Evolutionary conservation across 1,140 invertebrate genomes (phyloP), one percentile per base, ranked within the genome.

Genomic region (Dendroctonus ponderosae): DNA sequence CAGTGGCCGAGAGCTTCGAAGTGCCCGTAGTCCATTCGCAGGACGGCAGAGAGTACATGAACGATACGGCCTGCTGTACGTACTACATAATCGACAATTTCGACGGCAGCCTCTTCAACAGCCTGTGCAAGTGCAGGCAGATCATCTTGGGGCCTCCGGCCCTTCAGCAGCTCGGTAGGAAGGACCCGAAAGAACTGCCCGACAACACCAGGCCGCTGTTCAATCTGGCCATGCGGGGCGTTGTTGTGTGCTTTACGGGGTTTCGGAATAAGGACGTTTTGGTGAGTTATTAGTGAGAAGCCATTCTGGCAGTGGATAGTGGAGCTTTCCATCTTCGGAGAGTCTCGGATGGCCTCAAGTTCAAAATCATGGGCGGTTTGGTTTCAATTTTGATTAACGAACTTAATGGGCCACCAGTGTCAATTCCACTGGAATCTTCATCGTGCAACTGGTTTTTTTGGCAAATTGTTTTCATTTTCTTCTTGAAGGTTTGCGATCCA

Each of bases 211-310:
- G 93, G 57, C 94, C 94, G 62, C 83, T 95, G 72, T 96, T 91
- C 80, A 92, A 90, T 78, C 85, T 89, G 72, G 85, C 91, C 40
- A 96, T 96, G 92, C 84, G 85, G 70, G 90, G 91, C 54, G 85
- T 90, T 15, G 86, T 94, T 76, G 86, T 95, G 70, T 94, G 91
- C 78, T 94, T 96, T 81, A 94, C 92, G 49, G 93, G 93, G 58
- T 94, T 96, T 78, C 83, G 91, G 70, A 88, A 89, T 74, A 91
- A 91, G 77, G 90, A 92, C 80, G 90, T 94, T 84, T 81, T 94
- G 83, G 91, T 92, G 79, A 87, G 82, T 66, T 40, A 48, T 14
- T 64, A 54, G 1, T 11, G 43, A 11, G 8, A 46, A 46, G 8
- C 12, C 43, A 46, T 9, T 11, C 43, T 46, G 8, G 43, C 8